A percentile compares a stretch with the other conserved stretches of the same genome.
Conservation (phyloP, 2,797 vertebrate genomes). For the Cyprinodon diabolis region DNA sequence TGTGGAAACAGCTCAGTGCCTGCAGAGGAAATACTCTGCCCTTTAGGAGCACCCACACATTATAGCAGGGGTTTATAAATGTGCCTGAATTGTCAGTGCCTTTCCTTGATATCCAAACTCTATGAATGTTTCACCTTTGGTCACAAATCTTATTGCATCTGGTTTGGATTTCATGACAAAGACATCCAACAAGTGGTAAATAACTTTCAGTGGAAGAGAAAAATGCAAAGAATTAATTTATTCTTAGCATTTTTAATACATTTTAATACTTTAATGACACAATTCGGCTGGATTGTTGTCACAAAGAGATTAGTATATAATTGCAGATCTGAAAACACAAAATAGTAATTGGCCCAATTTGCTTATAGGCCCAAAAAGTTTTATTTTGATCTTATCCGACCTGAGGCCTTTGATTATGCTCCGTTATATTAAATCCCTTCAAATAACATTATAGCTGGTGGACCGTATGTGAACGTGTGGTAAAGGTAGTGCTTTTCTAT, state of each 20-base stretch:
- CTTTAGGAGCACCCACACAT: constrained; percentile 21
- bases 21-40: constrained; percentile 44
- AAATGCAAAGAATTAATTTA: too few relatives aligned
- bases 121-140: neutral
- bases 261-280: too few relatives aligned
- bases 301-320: neutral
- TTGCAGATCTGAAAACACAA: neutral
- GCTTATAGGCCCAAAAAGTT: neutral
- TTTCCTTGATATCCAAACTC: neutral
- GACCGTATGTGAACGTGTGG: neutral
- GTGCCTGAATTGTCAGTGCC: constrained; percentile 9
- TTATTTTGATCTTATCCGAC: neutral
- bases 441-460: neutral
- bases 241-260: too few relatives aligned
- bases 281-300: neutral
- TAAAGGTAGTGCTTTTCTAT: neutral
- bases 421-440: neutral
- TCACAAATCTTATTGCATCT: neutral
- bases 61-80: constrained; percentile 33
- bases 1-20: constrained; percentile 49
- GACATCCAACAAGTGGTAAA: neutral
- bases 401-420: neutral
- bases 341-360: neutral
- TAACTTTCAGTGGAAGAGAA: neutral
- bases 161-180: neutral